These are phyloP conservation scores for Cryptotis parvus DNA, from an alignment of 2,113 vertebrate species.

Conservation along the genomic window DNA sequence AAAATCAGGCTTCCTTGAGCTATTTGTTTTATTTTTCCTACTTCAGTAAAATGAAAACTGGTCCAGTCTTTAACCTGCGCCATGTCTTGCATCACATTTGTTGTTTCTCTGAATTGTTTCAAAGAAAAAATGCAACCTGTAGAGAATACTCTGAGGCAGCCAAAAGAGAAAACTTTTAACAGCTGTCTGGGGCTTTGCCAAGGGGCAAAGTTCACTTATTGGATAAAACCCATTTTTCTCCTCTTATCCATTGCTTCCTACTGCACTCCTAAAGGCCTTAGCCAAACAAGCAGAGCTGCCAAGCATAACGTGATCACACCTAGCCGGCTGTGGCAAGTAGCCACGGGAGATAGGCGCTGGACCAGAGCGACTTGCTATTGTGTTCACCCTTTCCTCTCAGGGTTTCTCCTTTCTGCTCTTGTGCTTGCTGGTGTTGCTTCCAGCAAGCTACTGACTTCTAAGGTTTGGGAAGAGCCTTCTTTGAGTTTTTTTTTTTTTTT, in stretches of 20 bases:
- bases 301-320: slow-evolving; percentile 67
- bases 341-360: background rate
- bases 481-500: background rate
- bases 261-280: background rate
- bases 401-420: background rate
- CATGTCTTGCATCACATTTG: background rate
- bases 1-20: background rate
- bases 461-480: background rate
- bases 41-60: background rate
- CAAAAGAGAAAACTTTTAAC: slow-evolving; percentile 31
- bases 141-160: slow-evolving; percentile 24
- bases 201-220: slow-evolving; percentile 54
- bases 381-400: slow-evolving; percentile 14
- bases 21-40: background rate
- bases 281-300: slow-evolving; percentile 13
- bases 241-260: slow-evolving; percentile 64
- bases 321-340: background rate
- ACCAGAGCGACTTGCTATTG: background rate
- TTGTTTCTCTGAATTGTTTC: slow-evolving; percentile 42
- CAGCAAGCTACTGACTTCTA: background rate
- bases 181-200: slow-evolving; percentile 68
- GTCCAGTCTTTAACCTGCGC: background rate
- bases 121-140: slow-evolving; percentile 37
- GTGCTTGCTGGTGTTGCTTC: background rate
- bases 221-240: slow-evolving; percentile 62